These are phyloP conservation scores for Cryptomyrus ogoouensis DNA, from an alignment of 2,113 vertebrate species.

Conservation along the genomic window DNA sequence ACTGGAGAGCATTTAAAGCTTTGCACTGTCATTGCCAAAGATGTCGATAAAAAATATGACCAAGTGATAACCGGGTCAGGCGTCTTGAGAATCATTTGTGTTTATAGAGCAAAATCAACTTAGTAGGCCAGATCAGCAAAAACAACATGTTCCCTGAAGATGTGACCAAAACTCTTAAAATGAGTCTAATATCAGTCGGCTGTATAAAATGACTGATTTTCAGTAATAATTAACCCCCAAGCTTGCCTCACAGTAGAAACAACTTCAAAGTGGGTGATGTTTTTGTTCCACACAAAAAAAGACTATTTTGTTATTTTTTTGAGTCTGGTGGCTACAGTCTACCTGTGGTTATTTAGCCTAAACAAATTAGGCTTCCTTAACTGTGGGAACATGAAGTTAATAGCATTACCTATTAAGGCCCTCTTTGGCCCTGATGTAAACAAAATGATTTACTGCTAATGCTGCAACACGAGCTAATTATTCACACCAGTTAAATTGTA, in stretches of 20 bases:
- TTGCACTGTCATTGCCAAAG: conserved; percentile 3
- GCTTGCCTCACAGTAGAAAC: background rate
- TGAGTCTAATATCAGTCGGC: background rate
- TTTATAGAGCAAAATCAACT: background rate
- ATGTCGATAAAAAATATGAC: background rate
- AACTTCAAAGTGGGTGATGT: background rate
- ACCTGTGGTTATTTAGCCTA: background rate
- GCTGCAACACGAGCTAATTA: background rate
- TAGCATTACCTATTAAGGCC: background rate
- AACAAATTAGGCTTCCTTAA: background rate
- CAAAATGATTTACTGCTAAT: conserved; percentile 1
- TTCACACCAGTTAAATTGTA: background rate
- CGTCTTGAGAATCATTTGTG: background rate
- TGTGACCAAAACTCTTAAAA: background rate
- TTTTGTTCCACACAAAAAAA: background rate
- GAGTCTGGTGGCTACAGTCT: background rate
- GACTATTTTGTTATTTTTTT: background rate
- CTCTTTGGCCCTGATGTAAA: background rate
- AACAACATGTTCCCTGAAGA: background rate
- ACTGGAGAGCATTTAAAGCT: background rate
- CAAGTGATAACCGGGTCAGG: background rate
- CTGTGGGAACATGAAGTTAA: background rate
- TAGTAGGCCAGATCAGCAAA: background rate
- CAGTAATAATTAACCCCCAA: background rate
- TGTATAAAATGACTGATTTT: background rate